Base-by-base conservation (phyloP, 2,113 vertebrate genomes). In the Xyliphius kryptos region DNA sequence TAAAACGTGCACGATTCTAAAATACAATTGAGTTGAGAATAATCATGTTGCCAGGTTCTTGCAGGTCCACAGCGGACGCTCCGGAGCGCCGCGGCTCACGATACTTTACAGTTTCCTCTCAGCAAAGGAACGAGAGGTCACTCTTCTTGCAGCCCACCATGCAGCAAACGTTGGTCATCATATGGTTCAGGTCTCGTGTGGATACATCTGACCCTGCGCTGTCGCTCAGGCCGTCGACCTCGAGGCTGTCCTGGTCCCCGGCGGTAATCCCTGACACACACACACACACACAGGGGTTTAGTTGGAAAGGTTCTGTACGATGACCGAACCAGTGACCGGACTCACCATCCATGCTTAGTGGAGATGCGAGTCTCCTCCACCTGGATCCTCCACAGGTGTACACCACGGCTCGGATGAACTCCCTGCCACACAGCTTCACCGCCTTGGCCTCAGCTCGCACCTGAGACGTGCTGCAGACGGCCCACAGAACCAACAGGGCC, bases 361-460 rank as follows among this genome's bases (percentile, higher is more conserved):
- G 79, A 0, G 2, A 12, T 38, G 80, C 57, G 1, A 82, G 49
- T 46, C 90, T 85, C 37, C 73, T 91, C 93, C 93, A 94, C 13
- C 90, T 79, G 0, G 94, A 93, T n/a, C 89, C 89, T 0, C 92
- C 92, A 0, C 95, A 97, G 57, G 90, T 93, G 83, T 91, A 94
- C 20, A 93, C 77, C 0, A 95, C 78, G 0, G 93, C 91, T 6
- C 90, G 68, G 62, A 93, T 74, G 8, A 95, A 91, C 59, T 95
- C 89, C 0, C 83, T 79, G 0, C 93, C 92, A 0, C 92, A 97
- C 61, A 97, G 87, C 83, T 83, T 90, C 71, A 95, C 62, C 0
- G 74, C 66, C 41, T 47, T 82, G 3, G 77, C 81, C 26, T 88
- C 79, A 0, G 83, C 78, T 7, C 8, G 41, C 1, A 57, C 87